Evolutionary conservation across 2,888 invertebrate species (phyloP).

Genomic region (Aricia artaxerxes): DNA sequence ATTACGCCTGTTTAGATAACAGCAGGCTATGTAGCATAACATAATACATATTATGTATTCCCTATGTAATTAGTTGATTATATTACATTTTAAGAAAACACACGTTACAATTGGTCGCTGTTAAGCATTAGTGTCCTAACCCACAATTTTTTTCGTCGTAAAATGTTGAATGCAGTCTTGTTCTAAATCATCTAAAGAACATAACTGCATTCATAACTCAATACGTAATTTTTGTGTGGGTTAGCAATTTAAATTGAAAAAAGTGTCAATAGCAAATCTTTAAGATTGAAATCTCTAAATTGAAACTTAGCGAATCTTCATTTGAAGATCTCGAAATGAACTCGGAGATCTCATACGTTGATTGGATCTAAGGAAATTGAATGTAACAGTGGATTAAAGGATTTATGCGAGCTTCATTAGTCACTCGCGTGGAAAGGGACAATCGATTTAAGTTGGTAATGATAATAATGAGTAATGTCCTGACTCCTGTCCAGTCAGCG

Average conservation of each 20-base stretch:
- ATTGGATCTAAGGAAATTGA: slow-evolving; percentile 2
- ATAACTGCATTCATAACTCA: too few species aligned
- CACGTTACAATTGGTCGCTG: too few species aligned
- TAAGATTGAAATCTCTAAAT: not conserved
- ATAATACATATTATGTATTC: too few species aligned
- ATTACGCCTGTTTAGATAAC: not conserved
- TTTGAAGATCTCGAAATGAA: not conserved
- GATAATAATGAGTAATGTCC: not conserved
- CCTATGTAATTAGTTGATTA: too few species aligned
- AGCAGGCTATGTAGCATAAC: not conserved
- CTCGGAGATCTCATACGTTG: not conserved
- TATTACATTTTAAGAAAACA: too few species aligned
- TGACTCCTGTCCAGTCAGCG: not conserved
- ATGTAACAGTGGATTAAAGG: not conserved
- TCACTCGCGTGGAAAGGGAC: not conserved
- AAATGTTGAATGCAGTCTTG: too few species aligned
- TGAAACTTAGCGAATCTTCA: not conserved
- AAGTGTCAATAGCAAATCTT: too few species aligned
- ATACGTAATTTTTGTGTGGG: too few species aligned
- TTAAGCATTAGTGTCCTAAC: too few species aligned
- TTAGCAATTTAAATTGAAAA: too few species aligned
- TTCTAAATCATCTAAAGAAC: too few species aligned
- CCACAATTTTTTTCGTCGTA: too few species aligned
- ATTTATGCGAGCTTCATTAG: slow-evolving; percentile 8
- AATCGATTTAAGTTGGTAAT: slow-evolving; percentile 6